A percentile compares a stretch with the other conserved stretches of the same genome.
These are phyloP conservation scores for Tipula confusa DNA, from an alignment of 2,888 invertebrate genomes.

Conservation along the genomic window DNA sequence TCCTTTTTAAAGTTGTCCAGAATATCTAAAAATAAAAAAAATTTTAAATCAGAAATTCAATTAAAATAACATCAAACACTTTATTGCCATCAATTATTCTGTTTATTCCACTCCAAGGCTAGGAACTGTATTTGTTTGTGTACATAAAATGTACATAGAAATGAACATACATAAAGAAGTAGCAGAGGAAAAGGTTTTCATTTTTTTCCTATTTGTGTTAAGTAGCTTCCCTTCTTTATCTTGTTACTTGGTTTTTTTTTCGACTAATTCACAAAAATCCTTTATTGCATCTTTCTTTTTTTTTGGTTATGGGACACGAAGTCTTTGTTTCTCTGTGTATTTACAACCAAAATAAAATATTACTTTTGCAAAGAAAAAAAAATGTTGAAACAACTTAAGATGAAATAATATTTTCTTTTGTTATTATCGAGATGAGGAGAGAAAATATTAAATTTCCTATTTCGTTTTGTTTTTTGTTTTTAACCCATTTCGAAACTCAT, in stretches of 20 bases:
- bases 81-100: constrained; percentile 12
- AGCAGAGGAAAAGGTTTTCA: background rate
- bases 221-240: background rate
- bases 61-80: constrained; percentile 25
- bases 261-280: background rate
- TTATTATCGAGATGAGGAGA: background rate
- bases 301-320: background rate
- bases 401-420: constrained; percentile 25
- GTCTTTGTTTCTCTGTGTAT: background rate
- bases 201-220: background rate
- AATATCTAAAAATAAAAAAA: too few relatives aligned
- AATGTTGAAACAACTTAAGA: constrained; percentile 17
- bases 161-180: background rate
- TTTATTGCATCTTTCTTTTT: background rate
- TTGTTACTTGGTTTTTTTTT: background rate
- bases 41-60: background rate
- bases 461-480: background rate
- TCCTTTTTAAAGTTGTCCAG: background rate
- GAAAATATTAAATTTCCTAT: constrained; percentile 25
- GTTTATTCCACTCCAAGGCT: background rate
- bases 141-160: background rate
- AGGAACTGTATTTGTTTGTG: background rate
- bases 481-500: constrained; percentile 20
- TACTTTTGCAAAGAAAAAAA: background rate
- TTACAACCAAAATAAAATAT: constrained; percentile 9